These are phyloP conservation scores for Pteropus rufus DNA, from an alignment of 2,797 vertebrate genomes.

Conservation along the genomic window DNA sequence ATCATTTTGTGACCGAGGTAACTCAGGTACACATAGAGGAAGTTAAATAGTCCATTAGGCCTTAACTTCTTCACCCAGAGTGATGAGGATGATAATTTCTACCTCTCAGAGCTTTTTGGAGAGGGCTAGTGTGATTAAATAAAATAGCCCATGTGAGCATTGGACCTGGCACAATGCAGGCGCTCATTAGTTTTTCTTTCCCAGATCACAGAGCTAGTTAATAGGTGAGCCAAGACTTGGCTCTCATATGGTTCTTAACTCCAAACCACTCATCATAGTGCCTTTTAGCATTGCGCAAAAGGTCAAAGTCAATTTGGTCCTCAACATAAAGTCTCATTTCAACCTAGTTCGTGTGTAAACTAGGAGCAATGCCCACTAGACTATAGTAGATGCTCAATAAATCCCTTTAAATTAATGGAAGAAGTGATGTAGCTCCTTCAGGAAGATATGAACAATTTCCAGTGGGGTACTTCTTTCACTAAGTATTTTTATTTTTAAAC, in stretches of 20 bases:
- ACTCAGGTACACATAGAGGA: background rate
- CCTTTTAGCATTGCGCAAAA: background rate
- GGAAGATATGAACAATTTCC: background rate
- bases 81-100: background rate
- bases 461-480: background rate
- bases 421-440: background rate
- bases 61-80: background rate
- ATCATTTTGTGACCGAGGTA: background rate
- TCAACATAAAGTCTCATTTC: slow-evolving; percentile 1
- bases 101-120: background rate
- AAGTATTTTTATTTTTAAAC: slow-evolving; percentile 25
- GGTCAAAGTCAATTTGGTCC: background rate
- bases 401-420: background rate
- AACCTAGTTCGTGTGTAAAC: background rate
- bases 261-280: background rate
- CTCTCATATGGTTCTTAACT: background rate
- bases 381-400: background rate
- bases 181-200: background rate
- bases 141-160: background rate
- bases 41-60: background rate
- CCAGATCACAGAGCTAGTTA: background rate
- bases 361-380: background rate
- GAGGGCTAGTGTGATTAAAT: background rate
- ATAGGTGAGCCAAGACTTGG: background rate
- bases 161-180: background rate